Base-by-base conservation (phyloP, 2,888 invertebrate species). In the Drosophila histrio region DNA sequence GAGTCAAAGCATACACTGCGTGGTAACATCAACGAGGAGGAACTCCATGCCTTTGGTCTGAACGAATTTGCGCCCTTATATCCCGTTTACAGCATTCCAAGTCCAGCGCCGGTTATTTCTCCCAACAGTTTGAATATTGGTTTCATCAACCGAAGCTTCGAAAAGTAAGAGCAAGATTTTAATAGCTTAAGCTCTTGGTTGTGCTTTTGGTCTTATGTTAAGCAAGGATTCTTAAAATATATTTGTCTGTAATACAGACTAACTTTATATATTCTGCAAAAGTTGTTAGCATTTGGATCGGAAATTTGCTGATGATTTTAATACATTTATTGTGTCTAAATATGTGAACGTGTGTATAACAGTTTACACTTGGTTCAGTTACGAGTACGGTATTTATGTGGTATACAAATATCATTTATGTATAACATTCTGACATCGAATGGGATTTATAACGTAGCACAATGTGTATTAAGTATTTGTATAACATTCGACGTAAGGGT, bases 11-110 rank as follows among this genome's bases (percentile, higher is more conserved):
- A 91, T 79, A 84, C 91, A 8, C 54, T 85, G 3, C 82, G 88
- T 15, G 85, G 84, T 39, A 86, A 89, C 15, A 87, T 90, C 32
- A 84, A 88, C 43, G 91, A 89, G 26, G 90, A 89, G 46, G 90
- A 89, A 24, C 78, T 90, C 21, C 76, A 87, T 36, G 77, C 88
- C 0, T 82, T 89, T 38, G 89, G 85, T 0, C 58, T 64, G 15
- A 85, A 83, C 49, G 89, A 87, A 53, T 91, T 91, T 72, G 72
- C 91, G 1, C 91, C 91, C 1, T 68, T 91, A 8, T 91, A 91
- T 88, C 91, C 91, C 0, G 91, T 91, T 3, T 91, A 89, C 47
- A 77, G 79, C 60, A 77, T 90, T 56, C 79, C 88, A 2, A 85
- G 76, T 62, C 79, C 86, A 1, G 76, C 59, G 2, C 68, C 83